Percentiles rank a stretch among this genome's conserved stretches.
phyloP scores from a whole-genome alignment of 1,140 invertebrate species.

The Drosophila equinoxialis region DNA sequence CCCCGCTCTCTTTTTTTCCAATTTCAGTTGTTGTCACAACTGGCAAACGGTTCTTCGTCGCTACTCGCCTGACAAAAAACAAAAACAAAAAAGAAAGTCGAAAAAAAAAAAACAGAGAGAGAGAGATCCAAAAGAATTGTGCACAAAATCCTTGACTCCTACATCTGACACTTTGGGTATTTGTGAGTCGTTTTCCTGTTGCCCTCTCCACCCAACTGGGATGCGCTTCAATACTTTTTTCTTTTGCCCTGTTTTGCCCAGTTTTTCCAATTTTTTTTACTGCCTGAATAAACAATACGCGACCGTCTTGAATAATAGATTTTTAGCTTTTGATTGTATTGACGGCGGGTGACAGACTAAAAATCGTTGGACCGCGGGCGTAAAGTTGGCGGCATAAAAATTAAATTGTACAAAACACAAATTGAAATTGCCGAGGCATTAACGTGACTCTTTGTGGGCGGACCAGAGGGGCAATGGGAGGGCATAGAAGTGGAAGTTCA shows the following conservation, averaged over 20 bases:
- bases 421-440: slow-evolving; percentile 62
- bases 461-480: neutral
- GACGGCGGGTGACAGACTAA: slow-evolving; percentile 27
- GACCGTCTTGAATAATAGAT: slow-evolving; percentile 71
- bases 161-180: slow-evolving; percentile 71
- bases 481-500: slow-evolving; percentile 3
- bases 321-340: slow-evolving; percentile 75
- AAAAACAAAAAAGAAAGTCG: neutral
- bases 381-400: slow-evolving; percentile 46
- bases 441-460: slow-evolving; percentile 55
- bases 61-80: slow-evolving; percentile 18
- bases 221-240: slow-evolving; percentile 47
- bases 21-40: slow-evolving; percentile 67
- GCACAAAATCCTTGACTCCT: slow-evolving; percentile 62
- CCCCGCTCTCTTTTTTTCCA: slow-evolving; percentile 22
- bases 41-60: slow-evolving; percentile 48
- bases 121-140: slow-evolving; percentile 43
- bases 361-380: slow-evolving; percentile 28
- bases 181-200: slow-evolving; percentile 25
- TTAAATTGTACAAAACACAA: slow-evolving; percentile 64
- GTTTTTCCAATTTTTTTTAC: slow-evolving; percentile 29
- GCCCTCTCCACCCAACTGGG: slow-evolving; percentile 17
- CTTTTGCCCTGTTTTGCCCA: slow-evolving; percentile 15
- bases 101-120: slow-evolving; percentile 3
- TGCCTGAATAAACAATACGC: slow-evolving; percentile 64